phyloP scores from a whole-genome alignment of 2,888 invertebrate species.

The Eupithecia pulchellata region DNA sequence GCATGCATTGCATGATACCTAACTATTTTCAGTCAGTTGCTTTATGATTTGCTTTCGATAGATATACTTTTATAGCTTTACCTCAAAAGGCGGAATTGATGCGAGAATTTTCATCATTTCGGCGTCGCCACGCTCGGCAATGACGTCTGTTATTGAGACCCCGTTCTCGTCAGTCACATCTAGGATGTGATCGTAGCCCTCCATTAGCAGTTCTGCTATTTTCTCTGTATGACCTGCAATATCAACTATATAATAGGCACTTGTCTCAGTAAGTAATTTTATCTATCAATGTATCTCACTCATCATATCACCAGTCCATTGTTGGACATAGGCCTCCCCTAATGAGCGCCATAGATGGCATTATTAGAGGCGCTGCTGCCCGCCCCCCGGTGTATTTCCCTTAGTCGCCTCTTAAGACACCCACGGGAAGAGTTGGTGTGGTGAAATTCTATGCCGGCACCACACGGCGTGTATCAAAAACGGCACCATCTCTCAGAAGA shows the following conservation, averaged over 20 bases:
- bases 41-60: background rate
- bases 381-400: too few species aligned
- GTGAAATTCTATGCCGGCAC: too few species aligned
- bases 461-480: too few species aligned
- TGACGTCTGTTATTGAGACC: conserved; percentile 88
- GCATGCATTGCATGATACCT: conserved; percentile 11
- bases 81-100: conserved; percentile 91
- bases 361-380: too few species aligned
- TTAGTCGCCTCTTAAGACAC: too few species aligned
- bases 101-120: conserved; percentile 89
- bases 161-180: conserved; percentile 91
- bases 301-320: too few species aligned
- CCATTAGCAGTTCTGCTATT: conserved; percentile 87
- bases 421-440: too few species aligned
- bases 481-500: background rate
- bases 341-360: too few species aligned
- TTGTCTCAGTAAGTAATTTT: too few species aligned
- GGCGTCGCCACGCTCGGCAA: conserved; percentile 87
- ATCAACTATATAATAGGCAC: background rate
- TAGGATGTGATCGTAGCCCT: conserved; percentile 95
- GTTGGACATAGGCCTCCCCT: too few species aligned
- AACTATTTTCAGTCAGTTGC: background rate
- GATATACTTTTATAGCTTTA: conserved; percentile 58
- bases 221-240: conserved; percentile 73
- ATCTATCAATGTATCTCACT: too few species aligned